These are phyloP conservation scores for Tragelaphus oryx DNA, from an alignment of 2,797 vertebrate species.

Conservation along the genomic window DNA sequence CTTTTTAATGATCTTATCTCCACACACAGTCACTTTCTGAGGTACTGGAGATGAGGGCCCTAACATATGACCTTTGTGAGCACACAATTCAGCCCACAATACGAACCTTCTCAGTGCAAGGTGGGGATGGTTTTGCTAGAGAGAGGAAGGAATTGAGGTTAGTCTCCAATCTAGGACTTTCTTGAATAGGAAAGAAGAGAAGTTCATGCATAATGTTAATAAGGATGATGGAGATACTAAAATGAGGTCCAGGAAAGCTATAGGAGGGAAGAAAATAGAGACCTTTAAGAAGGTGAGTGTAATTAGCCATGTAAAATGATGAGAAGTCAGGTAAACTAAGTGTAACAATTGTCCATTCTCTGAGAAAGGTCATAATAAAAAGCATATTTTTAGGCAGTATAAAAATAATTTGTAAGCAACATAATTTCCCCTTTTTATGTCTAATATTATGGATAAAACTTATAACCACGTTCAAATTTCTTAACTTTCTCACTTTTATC, in stretches of 20 bases:
- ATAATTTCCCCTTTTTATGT: not conserved
- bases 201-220: not conserved
- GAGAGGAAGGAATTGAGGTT: not conserved
- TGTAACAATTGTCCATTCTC: not conserved
- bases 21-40: not conserved
- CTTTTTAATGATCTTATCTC: not conserved
- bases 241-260: not conserved
- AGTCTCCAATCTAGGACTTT: not conserved
- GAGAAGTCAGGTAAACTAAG: not conserved
- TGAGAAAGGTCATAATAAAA: constrained; percentile 17
- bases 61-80: not conserved
- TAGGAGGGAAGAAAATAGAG: not conserved
- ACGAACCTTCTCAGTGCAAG: not conserved
- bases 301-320: not conserved
- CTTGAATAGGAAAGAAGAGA: not conserved
- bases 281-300: not conserved
- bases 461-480: not conserved
- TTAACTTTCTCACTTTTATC: not conserved
- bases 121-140: not conserved
- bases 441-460: not conserved
- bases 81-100: not conserved
- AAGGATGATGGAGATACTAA: not conserved
- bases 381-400: not conserved
- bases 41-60: not conserved
- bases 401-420: constrained; percentile 20